phyloP scores from a whole-genome alignment of 1,140 invertebrate species.

The Papilio machaon region DNA sequence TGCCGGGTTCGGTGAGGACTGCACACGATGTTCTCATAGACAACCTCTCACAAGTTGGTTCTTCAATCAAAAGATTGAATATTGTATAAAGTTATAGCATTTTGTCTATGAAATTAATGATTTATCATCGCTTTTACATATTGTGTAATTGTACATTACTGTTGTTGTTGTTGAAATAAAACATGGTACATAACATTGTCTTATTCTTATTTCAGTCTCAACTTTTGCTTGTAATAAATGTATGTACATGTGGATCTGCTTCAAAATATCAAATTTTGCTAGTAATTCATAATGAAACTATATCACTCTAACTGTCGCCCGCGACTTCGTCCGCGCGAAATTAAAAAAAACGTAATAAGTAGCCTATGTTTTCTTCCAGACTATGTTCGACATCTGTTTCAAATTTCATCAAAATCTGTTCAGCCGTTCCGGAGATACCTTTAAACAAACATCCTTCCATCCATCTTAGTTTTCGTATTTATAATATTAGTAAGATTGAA shows the following conservation, averaged over 20 bases:
- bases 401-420: no score
- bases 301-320: no score
- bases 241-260: neutral
- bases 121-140: slow-evolving; percentile 68
- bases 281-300: no score
- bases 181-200: slow-evolving; percentile 52
- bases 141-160: slow-evolving; percentile 76
- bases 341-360: no score
- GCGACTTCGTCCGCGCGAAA: no score
- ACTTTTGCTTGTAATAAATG: neutral
- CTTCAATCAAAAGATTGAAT: slow-evolving; percentile 38
- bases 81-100: slow-evolving; percentile 51
- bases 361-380: no score
- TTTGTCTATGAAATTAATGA: slow-evolving; percentile 60
- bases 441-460: no score
- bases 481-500: no score
- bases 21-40: no score
- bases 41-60: slow-evolving; percentile 41
- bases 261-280: neutral
- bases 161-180: slow-evolving; percentile 80
- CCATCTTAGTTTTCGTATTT: no score
- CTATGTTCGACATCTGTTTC: no score
- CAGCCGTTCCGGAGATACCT: no score
- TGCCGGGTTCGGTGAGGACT: neutral
- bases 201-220: slow-evolving; percentile 42